Evolutionary conservation across 1,140 invertebrate genomes (phyloP), one percentile per base, ranked within the genome.

Genomic region (Wasmannia auropunctata): DNA sequence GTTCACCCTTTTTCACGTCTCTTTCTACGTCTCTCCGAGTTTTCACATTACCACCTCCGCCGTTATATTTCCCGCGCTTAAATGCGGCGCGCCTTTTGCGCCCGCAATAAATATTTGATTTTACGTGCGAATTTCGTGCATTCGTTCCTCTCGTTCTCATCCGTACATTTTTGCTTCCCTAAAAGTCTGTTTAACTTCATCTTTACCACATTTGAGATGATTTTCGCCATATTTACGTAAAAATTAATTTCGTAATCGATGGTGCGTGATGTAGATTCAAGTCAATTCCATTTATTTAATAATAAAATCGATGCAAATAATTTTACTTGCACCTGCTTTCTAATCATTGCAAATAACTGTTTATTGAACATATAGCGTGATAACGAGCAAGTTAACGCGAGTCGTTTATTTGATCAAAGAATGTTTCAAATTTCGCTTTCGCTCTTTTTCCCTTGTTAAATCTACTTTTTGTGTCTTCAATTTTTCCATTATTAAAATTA

Each of bases 61-160:
- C 54, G 37, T 83, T 74, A 74, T 83, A 58, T 72, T 83, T 69
- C 25, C 67, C 79, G 67, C 54, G 76, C 60, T 65, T 51, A 79
- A 65, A 65, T 25, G 31, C 54, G 10, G 31, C 63, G 51, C 67
- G 49, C 34, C 49, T 79, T 77, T 51, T 67, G 40, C 76, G 31
- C 37, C 14, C 51, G 67, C 51, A 25, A 83, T 83, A 72, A 72
- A 83, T 83, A 83, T 83, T 72, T 83, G 79, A n/a, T 83, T 83
- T 74, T 72, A 74, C 37, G 79, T 37, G 54, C 25, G 19, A 83
- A 43, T 22, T 75, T 62, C 65, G 40, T 54, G 6, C 72, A 46
- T 56, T 60, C 37, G 51, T 46, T 19, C 16, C 40, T 51, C 60
- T 79, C 11, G 37, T 43, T 58, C 10, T 34, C 79, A 16, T 51